phyloP scores from a whole-genome alignment of 2,113 vertebrate species.

The Pluvianellus socialis region DNA sequence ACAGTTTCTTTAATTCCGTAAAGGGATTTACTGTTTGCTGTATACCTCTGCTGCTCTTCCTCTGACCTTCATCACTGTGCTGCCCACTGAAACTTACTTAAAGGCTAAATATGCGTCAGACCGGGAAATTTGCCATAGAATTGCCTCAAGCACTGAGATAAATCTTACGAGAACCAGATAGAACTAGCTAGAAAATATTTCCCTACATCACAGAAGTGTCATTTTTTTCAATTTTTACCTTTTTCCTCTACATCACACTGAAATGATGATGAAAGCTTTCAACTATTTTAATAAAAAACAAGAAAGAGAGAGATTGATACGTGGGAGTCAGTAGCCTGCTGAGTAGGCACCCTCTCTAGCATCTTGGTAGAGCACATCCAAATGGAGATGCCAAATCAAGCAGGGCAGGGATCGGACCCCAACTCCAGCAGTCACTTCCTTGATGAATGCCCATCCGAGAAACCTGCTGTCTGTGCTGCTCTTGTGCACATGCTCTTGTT shows the following conservation, averaged over 20 bases:
- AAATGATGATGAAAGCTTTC: neutral
- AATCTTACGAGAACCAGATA: neutral
- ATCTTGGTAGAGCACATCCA: neutral
- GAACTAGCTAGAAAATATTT: neutral
- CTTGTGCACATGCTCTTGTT: neutral
- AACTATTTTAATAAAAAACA: neutral
- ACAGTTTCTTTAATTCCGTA: neutral
- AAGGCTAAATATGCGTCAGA: neutral
- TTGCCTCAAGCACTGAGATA: neutral
- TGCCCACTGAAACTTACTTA: slow-evolving; percentile 30
- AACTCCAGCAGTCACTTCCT: neutral
- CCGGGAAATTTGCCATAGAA: slow-evolving; percentile 1
- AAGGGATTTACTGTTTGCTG: neutral
- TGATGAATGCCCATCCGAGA: neutral
- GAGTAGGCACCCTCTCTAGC: neutral
- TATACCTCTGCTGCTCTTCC: neutral
- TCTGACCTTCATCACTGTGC: neutral
- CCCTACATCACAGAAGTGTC: neutral
- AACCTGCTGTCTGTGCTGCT: neutral
- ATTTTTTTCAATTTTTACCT: neutral
- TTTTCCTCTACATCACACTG: neutral
- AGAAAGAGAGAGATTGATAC: neutral
- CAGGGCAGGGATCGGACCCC: neutral
- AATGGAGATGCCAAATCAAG: neutral
- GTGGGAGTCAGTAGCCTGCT: neutral